Evolutionary conservation across 2,888 invertebrate genomes (phyloP), one percentile per base, ranked within the genome.

Genomic region (Prosopocoilus inquinatus): DNA sequence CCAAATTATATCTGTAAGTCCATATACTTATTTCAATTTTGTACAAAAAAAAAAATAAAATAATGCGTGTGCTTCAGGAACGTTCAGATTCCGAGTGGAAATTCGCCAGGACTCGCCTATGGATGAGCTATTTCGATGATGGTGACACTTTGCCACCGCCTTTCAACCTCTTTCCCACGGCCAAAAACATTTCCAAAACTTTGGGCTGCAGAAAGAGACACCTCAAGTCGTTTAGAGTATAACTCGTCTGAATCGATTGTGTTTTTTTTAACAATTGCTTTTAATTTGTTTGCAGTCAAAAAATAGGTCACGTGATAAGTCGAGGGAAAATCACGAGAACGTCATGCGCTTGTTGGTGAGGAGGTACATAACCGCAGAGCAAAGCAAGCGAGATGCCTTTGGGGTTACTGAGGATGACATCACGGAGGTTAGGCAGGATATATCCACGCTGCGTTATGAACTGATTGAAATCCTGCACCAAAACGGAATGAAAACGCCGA

Each of bases 361-460:
- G 50, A 84, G 97, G 7, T 77, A 74, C 58, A 89, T 97, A 11
- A 94, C 91, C 0, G 88, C 90, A 0, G 93, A 93, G 73, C 94
- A 94, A 75, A 79, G 90, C 43, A 93, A 91, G 62, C 84, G 93
- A 47, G 95, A 96, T 73, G 93, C 94, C 51, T 91, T 88, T 58
- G 93, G 94, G 7, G 91, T 97, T 16, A 95, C 94, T 0, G 97
- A 97, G 73, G 98, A 98, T 77, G 97, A 98, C 76, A 92, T 98
- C 61, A 96, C 96, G 85, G 98, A 98, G 80, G 94, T 97, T 69
- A 85, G 97, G 67, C 96, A 97, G 72, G 97, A 97, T 73, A 95
- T 97, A 60, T 95, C 94, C n/a, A 90, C 94, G 3, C 83, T 97
- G 63, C 83, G 95, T 60, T 97, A 90, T 75, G 96, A 97, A 72